These are phyloP conservation scores for Drosophila ohnishii DNA, from an alignment of 1,140 invertebrate species.

Conservation along the genomic window DNA sequence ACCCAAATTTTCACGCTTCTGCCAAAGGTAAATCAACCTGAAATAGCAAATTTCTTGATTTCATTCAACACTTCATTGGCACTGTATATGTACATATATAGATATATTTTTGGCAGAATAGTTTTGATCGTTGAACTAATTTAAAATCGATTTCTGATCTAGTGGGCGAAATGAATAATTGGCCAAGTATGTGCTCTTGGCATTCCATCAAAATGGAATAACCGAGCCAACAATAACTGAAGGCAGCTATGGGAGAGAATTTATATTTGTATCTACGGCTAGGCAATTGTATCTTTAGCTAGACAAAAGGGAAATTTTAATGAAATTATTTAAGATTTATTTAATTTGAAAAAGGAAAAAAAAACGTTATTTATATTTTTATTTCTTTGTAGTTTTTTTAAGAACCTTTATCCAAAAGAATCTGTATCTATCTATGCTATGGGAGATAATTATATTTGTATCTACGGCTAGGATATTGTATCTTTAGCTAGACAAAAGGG, in stretches of 20 bases:
- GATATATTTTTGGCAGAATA: slow-evolving; percentile 4
- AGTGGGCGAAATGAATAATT: slow-evolving; percentile 26
- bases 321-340: background rate
- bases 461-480: background rate
- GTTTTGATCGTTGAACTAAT: slow-evolving; percentile 33
- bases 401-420: background rate
- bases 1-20: slow-evolving; percentile 10
- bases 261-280: background rate
- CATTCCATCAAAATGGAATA: slow-evolving; percentile 46
- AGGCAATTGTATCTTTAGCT: slow-evolving; percentile 1
- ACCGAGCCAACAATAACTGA: slow-evolving; percentile 30
- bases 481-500: background rate
- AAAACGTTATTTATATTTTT: too few species aligned
- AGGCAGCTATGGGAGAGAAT: background rate
- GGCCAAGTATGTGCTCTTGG: slow-evolving; percentile 18
- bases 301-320: background rate
- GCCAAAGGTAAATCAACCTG: slow-evolving; percentile 18
- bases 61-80: slow-evolving; percentile 29
- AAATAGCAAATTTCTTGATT: slow-evolving; percentile 15
- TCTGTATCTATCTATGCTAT: too few species aligned
- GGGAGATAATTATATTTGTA: too few species aligned
- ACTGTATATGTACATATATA: background rate
- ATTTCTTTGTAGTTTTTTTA: too few species aligned
- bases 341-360: too few species aligned
- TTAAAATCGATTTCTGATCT: slow-evolving; percentile 28